Base-by-base conservation (phyloP, 1,140 invertebrate species). In the Psilanteris sp. region DNA sequence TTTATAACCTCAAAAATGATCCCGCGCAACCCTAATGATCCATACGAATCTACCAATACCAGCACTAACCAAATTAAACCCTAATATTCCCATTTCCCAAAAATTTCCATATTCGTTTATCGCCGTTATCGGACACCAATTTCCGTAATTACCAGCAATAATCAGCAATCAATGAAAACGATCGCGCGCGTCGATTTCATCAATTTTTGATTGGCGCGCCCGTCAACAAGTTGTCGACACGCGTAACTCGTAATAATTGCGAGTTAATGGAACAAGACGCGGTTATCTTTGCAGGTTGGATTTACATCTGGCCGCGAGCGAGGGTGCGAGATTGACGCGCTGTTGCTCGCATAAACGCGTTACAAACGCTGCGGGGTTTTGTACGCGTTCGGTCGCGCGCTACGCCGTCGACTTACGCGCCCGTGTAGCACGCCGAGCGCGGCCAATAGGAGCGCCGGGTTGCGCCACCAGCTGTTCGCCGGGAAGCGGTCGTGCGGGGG, bases 401-500 rank as follows among this genome's bases (percentile, higher is more conserved):
- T 36, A 37, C 36, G 61, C 26, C 37, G 10, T 5, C 39, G 34
- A 59, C 52, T 66, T 55, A 59, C 59, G 59, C 62, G 52, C 50
- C 50, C 41, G 46, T 55, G 54, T 66, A 31, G 36, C 34, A 34
- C 52, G 43, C 62, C 57, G 22, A 50, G 62, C 29, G 24, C 54
- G 71, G 61, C 74, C 66, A 66, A 66, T 71, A 48, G 59, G 46
- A 27, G 44, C 52, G 44, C 54, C 66, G 32, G 66, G 71, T 66
- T 66, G n/a, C n/a, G n/a, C 39, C 37, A 76, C 59, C 73, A 68
- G 55, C 64, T 75, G 72, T 62, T 68, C 41, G 54, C 39, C 37
- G 39, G 37, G 31, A 48, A 48, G 24, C 57, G 41, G 43, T 66
- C 27, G 32, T 48, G 37, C 62, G 52, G 68, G 77, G 59, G 78